Conservation (phyloP, 2,113 vertebrate genomes). For the Platycercus adscitus region DNA sequence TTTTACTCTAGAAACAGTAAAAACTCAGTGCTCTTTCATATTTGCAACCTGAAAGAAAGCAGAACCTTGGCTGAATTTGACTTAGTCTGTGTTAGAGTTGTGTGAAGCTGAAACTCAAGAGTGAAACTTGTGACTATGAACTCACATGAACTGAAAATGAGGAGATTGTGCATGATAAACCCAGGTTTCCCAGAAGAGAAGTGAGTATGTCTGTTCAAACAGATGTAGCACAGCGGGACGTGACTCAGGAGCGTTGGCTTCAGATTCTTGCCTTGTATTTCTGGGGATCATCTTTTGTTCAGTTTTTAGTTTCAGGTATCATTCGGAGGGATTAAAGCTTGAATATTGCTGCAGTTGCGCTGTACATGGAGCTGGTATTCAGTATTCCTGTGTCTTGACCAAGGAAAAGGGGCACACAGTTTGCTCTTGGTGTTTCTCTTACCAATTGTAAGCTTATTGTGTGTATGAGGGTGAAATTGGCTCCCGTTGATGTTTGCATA, state of each 20-base stretch:
- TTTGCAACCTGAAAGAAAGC: neutral
- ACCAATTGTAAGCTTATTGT: neutral
- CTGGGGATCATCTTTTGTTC: neutral
- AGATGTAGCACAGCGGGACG: neutral
- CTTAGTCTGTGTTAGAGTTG: neutral
- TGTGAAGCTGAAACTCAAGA: neutral
- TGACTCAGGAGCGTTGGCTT: neutral
- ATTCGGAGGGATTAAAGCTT: neutral
- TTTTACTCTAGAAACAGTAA: neutral
- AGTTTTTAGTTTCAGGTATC: neutral
- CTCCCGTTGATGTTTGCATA: neutral
- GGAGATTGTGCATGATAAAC: neutral
- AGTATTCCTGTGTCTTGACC: neutral
- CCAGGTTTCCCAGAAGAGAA: neutral
- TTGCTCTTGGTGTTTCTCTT: neutral
- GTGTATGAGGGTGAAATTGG: neutral
- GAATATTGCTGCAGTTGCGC: neutral
- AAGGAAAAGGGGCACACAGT: neutral
- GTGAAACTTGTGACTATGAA: neutral
- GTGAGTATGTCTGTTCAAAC: accelerated
- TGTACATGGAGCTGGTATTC: neutral
- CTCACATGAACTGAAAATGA: neutral
- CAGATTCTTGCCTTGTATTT: neutral
- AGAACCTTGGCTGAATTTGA: neutral
- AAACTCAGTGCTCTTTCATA: neutral